These are phyloP conservation scores for Deroplatys truncata DNA, from an alignment of 2,888 invertebrate genomes.

Conservation along the genomic window DNA sequence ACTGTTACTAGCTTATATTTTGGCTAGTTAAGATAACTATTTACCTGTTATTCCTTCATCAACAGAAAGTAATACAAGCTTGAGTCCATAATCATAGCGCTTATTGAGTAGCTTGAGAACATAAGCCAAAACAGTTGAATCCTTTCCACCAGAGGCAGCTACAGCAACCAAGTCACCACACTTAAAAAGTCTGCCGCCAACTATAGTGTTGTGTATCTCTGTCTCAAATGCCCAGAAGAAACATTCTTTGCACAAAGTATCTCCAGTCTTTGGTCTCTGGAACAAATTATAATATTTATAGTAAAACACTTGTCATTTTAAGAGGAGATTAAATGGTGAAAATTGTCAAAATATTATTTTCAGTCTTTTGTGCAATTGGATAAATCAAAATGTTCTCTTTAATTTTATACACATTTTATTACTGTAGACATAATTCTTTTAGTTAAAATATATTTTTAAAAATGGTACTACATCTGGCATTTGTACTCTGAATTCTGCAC, in stretches of 20 bases:
- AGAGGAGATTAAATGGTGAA: too few species aligned
- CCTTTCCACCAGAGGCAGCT: conserved; percentile 92
- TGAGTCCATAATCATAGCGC: conserved; percentile 82
- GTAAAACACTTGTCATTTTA: not conserved
- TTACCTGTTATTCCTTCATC: conserved; percentile 94
- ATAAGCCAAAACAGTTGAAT: conserved; percentile 96
- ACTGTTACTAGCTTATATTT: too few species aligned
- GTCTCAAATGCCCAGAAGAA: conserved; percentile 92
- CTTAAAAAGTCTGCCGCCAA: conserved; percentile 73
- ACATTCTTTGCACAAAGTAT: conserved; percentile 90
- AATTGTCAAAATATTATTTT: too few species aligned
- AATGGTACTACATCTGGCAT: too few species aligned
- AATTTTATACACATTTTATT: too few species aligned
- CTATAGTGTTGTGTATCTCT: conserved; percentile 90
- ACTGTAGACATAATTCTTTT: too few species aligned
- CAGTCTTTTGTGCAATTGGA: too few species aligned
- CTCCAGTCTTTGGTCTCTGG: conserved; percentile 86
- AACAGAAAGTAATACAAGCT: conserved; percentile 87
- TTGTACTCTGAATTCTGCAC: too few species aligned
- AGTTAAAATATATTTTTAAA: too few species aligned
- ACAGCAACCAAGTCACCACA: conserved; percentile 84
- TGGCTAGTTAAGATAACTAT: too few species aligned
- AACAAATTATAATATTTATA: conserved; percentile 34
- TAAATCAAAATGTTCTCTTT: too few species aligned
- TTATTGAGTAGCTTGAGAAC: conserved; percentile 88